Conservation (phyloP, 2,113 vertebrate genomes). For the Grallaria varia region DNA sequence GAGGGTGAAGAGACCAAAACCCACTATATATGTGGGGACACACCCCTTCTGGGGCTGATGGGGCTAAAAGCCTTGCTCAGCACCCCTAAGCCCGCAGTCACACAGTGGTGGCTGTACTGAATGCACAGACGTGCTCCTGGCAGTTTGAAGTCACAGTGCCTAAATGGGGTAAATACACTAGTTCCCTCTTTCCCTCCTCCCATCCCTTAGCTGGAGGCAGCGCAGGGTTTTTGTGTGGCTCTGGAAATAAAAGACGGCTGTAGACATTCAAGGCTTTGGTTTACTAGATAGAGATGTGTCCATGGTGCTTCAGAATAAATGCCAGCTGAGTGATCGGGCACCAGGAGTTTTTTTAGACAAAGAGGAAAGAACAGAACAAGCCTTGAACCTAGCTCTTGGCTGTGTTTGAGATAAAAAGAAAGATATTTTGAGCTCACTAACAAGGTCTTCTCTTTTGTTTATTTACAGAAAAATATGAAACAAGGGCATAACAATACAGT, state of each 20-base stretch:
- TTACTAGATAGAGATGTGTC: background rate
- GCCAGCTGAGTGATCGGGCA: background rate
- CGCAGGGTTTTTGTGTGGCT: background rate
- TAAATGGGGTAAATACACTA: background rate
- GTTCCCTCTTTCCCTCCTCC: background rate
- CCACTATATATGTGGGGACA: background rate
- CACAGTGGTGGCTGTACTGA: fast-evolving
- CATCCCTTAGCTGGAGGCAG: background rate
- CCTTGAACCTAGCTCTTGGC: conserved; percentile 23
- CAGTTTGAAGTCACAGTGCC: fast-evolving
- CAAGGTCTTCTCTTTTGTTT: background rate
- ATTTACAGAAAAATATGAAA: background rate
- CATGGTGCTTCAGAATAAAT: background rate
- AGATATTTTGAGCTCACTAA: background rate
- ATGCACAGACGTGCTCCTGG: fast-evolving
- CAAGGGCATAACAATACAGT: background rate
- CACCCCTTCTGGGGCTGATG: background rate
- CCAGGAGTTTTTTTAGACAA: background rate
- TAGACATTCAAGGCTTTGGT: background rate
- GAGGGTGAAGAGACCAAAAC: background rate
- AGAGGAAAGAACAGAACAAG: conserved; percentile 25
- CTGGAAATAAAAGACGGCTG: background rate
- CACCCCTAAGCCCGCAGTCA: fast-evolving
- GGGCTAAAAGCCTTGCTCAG: fast-evolving
- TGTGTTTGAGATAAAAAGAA: background rate